phyloP scores from a whole-genome alignment of 2,888 invertebrate species.

The Acheta domesticus region DNA sequence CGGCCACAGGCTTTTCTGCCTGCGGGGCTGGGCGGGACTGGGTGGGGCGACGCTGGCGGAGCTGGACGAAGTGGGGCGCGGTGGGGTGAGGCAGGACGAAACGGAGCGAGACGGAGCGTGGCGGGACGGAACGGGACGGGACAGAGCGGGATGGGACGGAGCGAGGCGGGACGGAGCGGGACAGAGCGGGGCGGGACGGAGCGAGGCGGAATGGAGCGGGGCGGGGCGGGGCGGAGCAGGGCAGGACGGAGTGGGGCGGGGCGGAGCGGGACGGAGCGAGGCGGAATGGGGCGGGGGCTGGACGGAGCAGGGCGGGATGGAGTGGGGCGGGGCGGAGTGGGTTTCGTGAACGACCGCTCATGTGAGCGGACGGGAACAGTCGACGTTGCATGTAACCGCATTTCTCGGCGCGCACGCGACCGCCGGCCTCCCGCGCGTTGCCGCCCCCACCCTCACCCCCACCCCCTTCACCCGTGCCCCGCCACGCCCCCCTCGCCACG shows the following conservation, averaged over 20 bases:
- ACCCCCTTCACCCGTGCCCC: background rate
- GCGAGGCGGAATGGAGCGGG: no score
- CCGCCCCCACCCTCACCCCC: background rate
- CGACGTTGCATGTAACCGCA: conserved; percentile 11
- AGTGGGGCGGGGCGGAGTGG: background rate
- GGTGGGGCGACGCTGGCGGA: background rate
- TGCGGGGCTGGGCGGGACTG: no score
- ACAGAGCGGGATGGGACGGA: background rate
- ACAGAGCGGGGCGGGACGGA: no score
- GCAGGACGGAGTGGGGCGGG: no score
- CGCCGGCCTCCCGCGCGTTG: background rate
- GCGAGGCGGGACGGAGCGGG: background rate
- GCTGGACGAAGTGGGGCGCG: background rate
- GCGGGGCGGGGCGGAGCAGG: background rate
- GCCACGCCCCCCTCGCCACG: background rate
- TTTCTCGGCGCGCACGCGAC: conserved; percentile 7
- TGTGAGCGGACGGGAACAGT: background rate
- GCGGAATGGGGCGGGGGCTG: background rate
- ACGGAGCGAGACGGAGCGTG: background rate
- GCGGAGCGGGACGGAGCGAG: background rate
- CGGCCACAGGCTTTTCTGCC: no score
- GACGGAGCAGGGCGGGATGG: background rate
- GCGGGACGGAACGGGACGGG: background rate
- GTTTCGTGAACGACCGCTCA: background rate
- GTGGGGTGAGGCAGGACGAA: background rate